Conservation (phyloP, 2,113 vertebrate genomes). For the Coturnix japonica region DNA sequence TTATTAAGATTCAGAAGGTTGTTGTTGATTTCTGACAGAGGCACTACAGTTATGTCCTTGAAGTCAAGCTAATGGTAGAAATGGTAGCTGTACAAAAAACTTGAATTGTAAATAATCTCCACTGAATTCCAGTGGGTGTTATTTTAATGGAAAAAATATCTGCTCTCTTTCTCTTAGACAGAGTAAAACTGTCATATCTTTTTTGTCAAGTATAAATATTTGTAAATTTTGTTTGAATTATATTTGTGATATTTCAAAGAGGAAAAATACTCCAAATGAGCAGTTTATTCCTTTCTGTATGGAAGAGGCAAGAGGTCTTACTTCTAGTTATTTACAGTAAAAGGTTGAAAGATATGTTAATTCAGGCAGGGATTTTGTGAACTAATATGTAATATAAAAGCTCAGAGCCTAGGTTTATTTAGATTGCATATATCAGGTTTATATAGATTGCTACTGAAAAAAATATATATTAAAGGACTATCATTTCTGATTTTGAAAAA, state of each 20-base stretch:
- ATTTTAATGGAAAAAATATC: background rate
- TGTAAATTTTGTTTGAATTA: background rate
- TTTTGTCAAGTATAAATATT: background rate
- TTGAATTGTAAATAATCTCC: background rate
- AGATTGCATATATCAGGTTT: background rate
- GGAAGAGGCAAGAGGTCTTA: background rate
- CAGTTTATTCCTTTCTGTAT: background rate
- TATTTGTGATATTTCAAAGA: background rate
- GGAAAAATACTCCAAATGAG: background rate
- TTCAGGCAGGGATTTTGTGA: background rate
- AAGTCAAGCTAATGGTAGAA: background rate
- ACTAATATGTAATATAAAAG: background rate
- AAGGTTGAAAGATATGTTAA: background rate
- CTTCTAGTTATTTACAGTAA: background rate
- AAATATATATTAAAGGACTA: background rate
- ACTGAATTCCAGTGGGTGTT: background rate
- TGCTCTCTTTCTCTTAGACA: background rate
- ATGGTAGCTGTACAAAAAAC: background rate
- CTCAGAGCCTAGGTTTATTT: background rate
- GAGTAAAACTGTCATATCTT: background rate
- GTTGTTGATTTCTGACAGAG: background rate
- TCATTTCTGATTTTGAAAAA: background rate
- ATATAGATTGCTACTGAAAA: background rate
- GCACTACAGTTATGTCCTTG: background rate
- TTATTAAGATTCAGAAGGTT: background rate